Conservation (phyloP, 2,113 vertebrate species). For the Apeltes quadracus region DNA sequence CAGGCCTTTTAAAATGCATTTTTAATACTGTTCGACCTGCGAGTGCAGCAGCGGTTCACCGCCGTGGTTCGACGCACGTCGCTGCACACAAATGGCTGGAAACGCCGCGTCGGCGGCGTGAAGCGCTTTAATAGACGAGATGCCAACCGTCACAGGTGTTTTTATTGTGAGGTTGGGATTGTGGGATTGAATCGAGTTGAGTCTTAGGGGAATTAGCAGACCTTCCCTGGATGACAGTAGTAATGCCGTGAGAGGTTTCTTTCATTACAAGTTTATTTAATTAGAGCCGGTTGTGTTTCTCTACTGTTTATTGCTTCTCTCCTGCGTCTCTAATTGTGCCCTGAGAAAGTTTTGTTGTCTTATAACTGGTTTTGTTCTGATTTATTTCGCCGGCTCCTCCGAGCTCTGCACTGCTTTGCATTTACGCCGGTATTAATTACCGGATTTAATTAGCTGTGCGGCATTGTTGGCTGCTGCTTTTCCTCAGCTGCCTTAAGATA, state of each 20-base stretch:
- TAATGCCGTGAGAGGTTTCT: slow-evolving; percentile 20
- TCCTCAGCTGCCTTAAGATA: slow-evolving; percentile 15
- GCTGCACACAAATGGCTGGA: too few species aligned
- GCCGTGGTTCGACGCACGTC: too few species aligned
- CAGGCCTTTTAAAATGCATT: too few species aligned
- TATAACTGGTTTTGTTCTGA: slow-evolving; percentile 26
- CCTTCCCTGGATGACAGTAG: background rate
- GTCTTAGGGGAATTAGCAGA: background rate
- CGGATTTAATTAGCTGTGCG: slow-evolving; percentile 42
- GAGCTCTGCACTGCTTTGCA: background rate
- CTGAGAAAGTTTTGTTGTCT: slow-evolving; percentile 26
- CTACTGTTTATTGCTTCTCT: slow-evolving; percentile 9
- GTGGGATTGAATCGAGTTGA: background rate
- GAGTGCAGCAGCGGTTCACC: too few species aligned
- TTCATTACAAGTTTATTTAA: slow-evolving; percentile 9
- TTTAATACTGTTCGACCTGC: too few species aligned
- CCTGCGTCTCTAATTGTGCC: slow-evolving; percentile 25
- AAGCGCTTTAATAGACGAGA: background rate
- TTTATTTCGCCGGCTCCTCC: slow-evolving; percentile 15
- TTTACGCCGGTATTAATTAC: slow-evolving; percentile 24
- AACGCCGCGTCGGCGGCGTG: too few species aligned
- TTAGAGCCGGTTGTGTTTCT: background rate
- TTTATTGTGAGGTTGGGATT: background rate
- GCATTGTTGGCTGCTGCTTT: background rate
- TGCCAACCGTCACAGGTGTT: background rate